These are phyloP conservation scores for Tonatia bakeri DNA, from an alignment of 2,113 vertebrate genomes.

Conservation along the genomic window DNA sequence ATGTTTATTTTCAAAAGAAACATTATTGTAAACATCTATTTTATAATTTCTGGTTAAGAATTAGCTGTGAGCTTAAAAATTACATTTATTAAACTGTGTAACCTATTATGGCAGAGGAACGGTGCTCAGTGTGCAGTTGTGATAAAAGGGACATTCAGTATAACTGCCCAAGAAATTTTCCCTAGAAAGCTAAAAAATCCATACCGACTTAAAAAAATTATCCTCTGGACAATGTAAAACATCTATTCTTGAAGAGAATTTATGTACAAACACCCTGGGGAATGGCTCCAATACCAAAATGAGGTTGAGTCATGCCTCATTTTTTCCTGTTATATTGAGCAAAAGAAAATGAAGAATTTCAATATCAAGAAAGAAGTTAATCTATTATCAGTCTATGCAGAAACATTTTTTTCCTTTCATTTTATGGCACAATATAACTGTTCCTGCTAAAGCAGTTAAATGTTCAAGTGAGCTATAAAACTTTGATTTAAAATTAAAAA, in stretches of 20 bases:
- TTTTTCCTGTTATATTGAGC: not conserved
- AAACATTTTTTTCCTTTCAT: not conserved
- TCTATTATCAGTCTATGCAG: not conserved
- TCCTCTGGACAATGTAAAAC: not conserved
- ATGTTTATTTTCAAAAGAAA: slow-evolving; percentile 69
- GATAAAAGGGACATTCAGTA: not conserved
- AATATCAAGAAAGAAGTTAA: not conserved
- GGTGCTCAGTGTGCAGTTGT: not conserved
- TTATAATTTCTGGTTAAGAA: slow-evolving; percentile 59
- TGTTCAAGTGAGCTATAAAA: not conserved
- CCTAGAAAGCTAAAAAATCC: slow-evolving; percentile 45
- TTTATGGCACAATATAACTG: not conserved
- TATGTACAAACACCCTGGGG: not conserved
- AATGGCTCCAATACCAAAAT: not conserved
- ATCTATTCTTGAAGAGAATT: not conserved
- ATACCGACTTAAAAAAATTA: not conserved
- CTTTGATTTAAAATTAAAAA: not conserved
- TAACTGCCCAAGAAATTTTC: not conserved
- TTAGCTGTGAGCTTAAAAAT: slow-evolving; percentile 48
- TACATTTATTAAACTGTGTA: slow-evolving; percentile 38
- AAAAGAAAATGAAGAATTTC: not conserved
- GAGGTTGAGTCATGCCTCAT: not conserved
- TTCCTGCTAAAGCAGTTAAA: not conserved
- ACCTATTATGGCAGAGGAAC: not conserved
- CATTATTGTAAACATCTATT: slow-evolving; percentile 74